Percentiles rank a stretch among this genome's conserved stretches.
Conservation (phyloP, 2,888 invertebrate species). For the Brenthis hecate region DNA sequence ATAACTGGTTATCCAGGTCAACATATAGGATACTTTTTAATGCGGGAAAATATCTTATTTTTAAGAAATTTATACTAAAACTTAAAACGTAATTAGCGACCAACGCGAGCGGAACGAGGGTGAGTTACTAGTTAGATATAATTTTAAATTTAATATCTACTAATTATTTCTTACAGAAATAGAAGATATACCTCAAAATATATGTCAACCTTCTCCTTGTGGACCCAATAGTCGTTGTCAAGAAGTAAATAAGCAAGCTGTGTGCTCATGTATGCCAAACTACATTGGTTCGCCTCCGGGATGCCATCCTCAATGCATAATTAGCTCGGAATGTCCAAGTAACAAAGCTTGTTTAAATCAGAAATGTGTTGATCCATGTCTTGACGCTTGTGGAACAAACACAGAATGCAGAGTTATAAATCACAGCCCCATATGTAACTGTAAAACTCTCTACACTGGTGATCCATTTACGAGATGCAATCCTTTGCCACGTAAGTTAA, state of each 20-base stretch:
- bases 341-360: slow-evolving; percentile 89
- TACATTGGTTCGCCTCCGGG: slow-evolving; percentile 88
- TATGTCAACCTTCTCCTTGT: slow-evolving; percentile 88
- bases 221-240: slow-evolving; percentile 89
- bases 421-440: slow-evolving; percentile 90
- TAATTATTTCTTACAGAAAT: slow-evolving; percentile 52
- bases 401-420: slow-evolving; percentile 88
- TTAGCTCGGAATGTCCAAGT: slow-evolving; percentile 88
- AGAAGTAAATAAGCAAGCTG: slow-evolving; percentile 87
- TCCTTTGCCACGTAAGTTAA: slow-evolving; percentile 76
- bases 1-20: neutral
- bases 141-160: neutral
- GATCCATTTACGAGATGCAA: slow-evolving; percentile 85
- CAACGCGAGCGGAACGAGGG: too few species aligned
- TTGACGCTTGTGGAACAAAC: slow-evolving; percentile 85
- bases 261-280: slow-evolving; percentile 88
- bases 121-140: too few species aligned
- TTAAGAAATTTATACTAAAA: too few species aligned
- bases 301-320: slow-evolving; percentile 89
- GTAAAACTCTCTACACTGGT: slow-evolving; percentile 85
- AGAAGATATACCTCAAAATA: slow-evolving; percentile 64
- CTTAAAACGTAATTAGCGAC: too few species aligned
- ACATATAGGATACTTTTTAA: too few species aligned
- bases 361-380: slow-evolving; percentile 90
- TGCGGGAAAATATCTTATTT: too few species aligned